Percentiles rank a stretch among this genome's conserved stretches.
Evolutionary conservation across 2,113 vertebrate genomes (phyloP).

Genomic region (Brachyhypopomus occidentalis): DNA sequence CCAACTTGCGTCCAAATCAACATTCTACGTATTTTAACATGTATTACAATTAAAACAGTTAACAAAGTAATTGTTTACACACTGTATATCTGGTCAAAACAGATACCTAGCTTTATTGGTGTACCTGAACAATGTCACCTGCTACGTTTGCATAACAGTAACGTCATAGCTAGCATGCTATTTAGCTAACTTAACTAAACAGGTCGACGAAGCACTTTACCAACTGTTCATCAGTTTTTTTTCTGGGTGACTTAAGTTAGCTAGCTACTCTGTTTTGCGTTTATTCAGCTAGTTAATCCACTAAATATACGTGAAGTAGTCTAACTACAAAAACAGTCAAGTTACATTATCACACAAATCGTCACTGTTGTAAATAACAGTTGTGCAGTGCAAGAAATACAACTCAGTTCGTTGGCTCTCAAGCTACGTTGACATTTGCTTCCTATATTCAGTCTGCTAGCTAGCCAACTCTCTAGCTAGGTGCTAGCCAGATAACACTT

Average conservation of each 20-base stretch:
- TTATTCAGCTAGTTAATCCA: no score
- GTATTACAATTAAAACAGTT: not conserved
- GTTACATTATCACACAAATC: not conserved
- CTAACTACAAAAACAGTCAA: not conserved
- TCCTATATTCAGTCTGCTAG: slow-evolving; percentile 5
- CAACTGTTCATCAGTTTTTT: not conserved
- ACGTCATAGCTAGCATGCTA: not conserved
- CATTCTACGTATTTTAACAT: not conserved
- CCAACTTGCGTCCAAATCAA: not conserved
- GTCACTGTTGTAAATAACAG: not conserved
- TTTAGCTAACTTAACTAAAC: not conserved
- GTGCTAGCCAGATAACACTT: slow-evolving; percentile 16
- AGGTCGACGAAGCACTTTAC: not conserved
- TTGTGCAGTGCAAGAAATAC: not conserved
- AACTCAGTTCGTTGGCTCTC: not conserved
- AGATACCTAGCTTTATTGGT: no score
- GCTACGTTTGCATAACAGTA: no score
- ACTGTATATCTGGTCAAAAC: no score
- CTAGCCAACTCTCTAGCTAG: slow-evolving; percentile 1
- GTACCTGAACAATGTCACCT: no score
- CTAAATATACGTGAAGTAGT: no score
- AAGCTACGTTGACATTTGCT: not conserved
- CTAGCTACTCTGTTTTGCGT: no score
- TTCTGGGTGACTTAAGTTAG: not conserved
- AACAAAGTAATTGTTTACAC: no score